Percentiles rank a stretch among this genome's conserved stretches.
Conservation (phyloP, 1,140 invertebrate species). For the Drosophila fuyamai region DNA sequence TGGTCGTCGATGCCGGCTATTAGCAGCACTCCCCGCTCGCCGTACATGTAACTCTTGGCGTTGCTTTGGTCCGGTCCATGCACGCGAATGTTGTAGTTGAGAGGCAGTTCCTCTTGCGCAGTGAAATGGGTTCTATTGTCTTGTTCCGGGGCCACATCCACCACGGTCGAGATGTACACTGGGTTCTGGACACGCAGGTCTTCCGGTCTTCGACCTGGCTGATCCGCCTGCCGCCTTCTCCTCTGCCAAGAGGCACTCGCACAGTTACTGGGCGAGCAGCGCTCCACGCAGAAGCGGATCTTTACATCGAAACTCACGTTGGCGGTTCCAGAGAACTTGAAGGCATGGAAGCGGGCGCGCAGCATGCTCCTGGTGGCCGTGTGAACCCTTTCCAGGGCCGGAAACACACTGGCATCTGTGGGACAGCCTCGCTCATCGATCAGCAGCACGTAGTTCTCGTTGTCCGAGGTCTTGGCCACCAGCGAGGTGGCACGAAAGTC, state of each 20-base stretch:
- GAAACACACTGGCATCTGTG: conserved; percentile 86
- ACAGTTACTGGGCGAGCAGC: conserved; percentile 81
- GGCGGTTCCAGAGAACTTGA: conserved; percentile 85
- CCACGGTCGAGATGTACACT: conserved; percentile 73
- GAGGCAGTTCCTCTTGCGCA: conserved; percentile 72
- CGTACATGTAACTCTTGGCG: conserved; percentile 84
- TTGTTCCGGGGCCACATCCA: conserved; percentile 49
- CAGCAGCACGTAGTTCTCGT: conserved; percentile 85
- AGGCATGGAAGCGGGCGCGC: conserved; percentile 85
- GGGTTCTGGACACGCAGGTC: conserved; percentile 70
- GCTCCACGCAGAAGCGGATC: conserved; percentile 85
- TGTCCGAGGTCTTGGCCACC: conserved; percentile 85
- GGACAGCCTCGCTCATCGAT: conserved; percentile 88
- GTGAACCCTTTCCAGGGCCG: conserved; percentile 74
- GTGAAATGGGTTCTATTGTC: conserved; percentile 29
- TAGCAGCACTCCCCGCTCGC: conserved; percentile 85
- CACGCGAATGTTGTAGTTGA: conserved; percentile 85
- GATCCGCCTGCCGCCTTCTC: conserved; percentile 37
- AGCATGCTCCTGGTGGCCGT: conserved; percentile 76
- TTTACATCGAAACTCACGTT: conserved; percentile 85
- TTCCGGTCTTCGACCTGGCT: conserved; percentile 23
- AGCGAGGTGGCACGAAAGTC: conserved; percentile 78
- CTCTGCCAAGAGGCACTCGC: conserved; percentile 38
- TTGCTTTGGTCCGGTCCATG: conserved; percentile 79
- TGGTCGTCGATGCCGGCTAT: conserved; percentile 85